These are phyloP conservation scores for Chlorops oryzae DNA, from an alignment of 1,140 invertebrate genomes.

Conservation along the genomic window DNA sequence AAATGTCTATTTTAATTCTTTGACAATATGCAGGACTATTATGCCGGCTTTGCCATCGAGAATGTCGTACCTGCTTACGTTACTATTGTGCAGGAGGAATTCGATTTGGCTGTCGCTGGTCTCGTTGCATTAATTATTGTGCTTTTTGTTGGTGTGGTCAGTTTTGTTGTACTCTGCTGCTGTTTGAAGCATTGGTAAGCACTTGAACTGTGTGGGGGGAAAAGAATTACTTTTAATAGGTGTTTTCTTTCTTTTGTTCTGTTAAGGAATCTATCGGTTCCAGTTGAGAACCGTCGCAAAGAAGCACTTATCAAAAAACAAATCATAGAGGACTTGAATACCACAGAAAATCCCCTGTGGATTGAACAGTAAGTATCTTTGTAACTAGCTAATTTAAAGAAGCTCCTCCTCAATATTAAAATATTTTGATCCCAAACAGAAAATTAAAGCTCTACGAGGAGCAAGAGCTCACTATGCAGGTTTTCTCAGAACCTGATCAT, in stretches of 20 bases:
- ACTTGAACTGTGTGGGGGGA: too few relatives aligned
- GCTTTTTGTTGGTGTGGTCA: conserved; percentile 77
- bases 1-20: neutral
- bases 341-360: conserved; percentile 89
- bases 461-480: conserved; percentile 88
- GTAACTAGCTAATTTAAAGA: neutral
- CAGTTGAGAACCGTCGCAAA: conserved; percentile 53
- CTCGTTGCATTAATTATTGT: conserved; percentile 80
- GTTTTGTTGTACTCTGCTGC: conserved; percentile 81
- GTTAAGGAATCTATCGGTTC: conserved; percentile 51
- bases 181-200: conserved; percentile 75
- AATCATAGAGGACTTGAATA: conserved; percentile 76
- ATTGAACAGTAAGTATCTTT: conserved; percentile 72
- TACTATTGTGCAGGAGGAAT: conserved; percentile 60
- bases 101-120: conserved; percentile 78
- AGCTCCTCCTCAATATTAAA: too few relatives aligned
- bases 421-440: conserved; percentile 51
- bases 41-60: conserved; percentile 69
- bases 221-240: too few relatives aligned
- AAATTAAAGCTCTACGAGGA: conserved; percentile 87
- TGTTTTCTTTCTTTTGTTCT: too few relatives aligned
- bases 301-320: conserved; percentile 76
- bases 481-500: conserved; percentile 67
- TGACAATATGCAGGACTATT: conserved; percentile 35
- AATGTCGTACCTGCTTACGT: conserved; percentile 67